These are phyloP conservation scores for Malurus melanocephalus DNA, from an alignment of 2,113 vertebrate genomes.

Conservation along the genomic window DNA sequence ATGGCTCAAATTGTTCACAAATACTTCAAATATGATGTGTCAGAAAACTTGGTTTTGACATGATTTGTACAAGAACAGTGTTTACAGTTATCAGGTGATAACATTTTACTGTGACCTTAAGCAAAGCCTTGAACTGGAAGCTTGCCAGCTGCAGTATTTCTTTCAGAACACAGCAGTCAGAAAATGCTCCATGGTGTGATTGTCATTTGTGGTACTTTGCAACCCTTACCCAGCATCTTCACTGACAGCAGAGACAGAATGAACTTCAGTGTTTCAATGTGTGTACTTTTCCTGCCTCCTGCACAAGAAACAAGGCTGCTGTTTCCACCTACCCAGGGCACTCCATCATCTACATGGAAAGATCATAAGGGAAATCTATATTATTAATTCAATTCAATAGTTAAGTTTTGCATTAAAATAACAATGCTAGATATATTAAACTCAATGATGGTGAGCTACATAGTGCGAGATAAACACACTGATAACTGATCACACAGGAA, in stretches of 20 bases:
- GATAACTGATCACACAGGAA: neutral
- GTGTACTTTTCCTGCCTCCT: neutral
- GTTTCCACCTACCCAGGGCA: neutral
- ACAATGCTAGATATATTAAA: neutral
- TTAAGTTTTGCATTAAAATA: neutral
- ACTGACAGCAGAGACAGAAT: neutral
- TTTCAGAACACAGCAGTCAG: neutral
- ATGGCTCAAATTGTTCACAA: neutral
- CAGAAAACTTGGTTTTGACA: neutral
- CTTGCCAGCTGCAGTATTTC: neutral
- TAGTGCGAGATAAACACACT: neutral
- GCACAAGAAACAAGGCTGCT: neutral
- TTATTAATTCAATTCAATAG: neutral
- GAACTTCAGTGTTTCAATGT: neutral
- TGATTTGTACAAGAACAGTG: neutral
- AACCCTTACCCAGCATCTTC: neutral
- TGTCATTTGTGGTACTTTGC: neutral
- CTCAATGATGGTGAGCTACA: neutral
- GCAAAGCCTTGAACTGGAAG: neutral
- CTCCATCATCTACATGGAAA: rapidly evolving
- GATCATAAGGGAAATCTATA: neutral
- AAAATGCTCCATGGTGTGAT: neutral
- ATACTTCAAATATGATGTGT: neutral
- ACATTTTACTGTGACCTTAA: neutral
- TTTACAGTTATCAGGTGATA: neutral